Conservation (phyloP, 2,888 invertebrate genomes). For the Cheilosia impressa region DNA sequence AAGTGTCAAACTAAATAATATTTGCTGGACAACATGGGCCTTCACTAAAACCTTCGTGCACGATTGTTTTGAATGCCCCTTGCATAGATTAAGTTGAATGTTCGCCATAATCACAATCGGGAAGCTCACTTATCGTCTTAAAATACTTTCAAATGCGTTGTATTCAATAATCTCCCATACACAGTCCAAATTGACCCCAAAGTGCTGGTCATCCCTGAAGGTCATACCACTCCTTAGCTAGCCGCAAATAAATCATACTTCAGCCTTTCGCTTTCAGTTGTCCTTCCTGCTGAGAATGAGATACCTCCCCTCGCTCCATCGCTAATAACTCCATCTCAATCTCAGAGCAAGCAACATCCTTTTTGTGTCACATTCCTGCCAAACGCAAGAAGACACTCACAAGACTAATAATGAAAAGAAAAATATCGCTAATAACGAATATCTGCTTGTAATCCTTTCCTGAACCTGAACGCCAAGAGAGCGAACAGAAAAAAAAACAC, state of each 20-base stretch:
- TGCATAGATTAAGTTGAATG: too few relatives aligned
- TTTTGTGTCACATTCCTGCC: neutral
- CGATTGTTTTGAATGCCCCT: too few relatives aligned
- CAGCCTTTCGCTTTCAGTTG: conserved; percentile 68
- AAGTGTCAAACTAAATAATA: too few relatives aligned
- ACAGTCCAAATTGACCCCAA: neutral
- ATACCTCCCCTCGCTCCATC: neutral
- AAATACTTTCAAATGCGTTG: too few relatives aligned
- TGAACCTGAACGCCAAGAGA: conserved; percentile 36
- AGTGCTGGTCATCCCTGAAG: conserved; percentile 42
- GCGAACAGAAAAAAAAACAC: conserved; percentile 11
- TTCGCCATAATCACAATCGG: too few relatives aligned
- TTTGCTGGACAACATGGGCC: too few relatives aligned
- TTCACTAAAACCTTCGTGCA: too few relatives aligned
- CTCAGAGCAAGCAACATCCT: neutral
- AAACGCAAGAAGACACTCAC: conserved; percentile 2
- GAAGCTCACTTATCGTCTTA: too few relatives aligned
- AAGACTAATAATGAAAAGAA: neutral
- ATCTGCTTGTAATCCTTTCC: conserved; percentile 68
- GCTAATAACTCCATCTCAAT: neutral
- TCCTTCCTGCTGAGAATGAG: neutral
- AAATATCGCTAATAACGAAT: conserved; percentile 31
- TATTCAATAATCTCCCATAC: too few relatives aligned
- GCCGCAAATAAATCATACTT: conserved; percentile 35
- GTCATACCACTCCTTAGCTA: conserved; percentile 30